Conservation (phyloP, 2,797 vertebrate genomes). For the Siniperca obscura region DNA sequence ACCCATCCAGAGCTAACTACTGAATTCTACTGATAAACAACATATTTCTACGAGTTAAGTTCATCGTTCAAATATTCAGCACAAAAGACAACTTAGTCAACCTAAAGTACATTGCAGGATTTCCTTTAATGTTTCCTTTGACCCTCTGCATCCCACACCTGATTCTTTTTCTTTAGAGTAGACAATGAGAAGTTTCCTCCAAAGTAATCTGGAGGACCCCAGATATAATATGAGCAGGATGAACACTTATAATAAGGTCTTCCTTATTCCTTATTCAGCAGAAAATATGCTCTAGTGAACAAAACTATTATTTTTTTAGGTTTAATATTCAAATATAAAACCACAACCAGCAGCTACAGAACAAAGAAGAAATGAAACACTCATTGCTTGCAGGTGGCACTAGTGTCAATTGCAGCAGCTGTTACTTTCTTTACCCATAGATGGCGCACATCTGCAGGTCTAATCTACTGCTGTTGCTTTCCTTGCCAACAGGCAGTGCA, state of each 20-base stretch:
- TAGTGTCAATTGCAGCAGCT: conserved; percentile 1
- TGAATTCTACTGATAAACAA: neutral
- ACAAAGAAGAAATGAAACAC: neutral
- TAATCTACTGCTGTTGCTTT: conserved; percentile 23
- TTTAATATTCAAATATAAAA: conserved; percentile 18
- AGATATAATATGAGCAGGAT: conserved; percentile 4
- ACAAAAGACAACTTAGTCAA: neutral
- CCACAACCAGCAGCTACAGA: neutral
- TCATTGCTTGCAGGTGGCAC: conserved; percentile 6
- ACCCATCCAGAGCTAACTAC: neutral
- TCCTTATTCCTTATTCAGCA: conserved; percentile 20
- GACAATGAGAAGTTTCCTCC: neutral
- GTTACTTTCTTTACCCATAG: neutral
- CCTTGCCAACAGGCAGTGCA: conserved; percentile 14
- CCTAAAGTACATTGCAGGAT: neutral
- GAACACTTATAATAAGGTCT: neutral
- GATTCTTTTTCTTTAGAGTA: neutral
- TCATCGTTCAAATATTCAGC: neutral
- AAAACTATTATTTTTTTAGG: conserved; percentile 16
- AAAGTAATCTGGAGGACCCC: neutral
- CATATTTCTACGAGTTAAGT: neutral
- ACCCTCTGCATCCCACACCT: neutral
- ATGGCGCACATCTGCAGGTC: conserved; percentile 2
- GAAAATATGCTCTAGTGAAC: conserved; percentile 25
- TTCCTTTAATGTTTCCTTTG: neutral